A percentile compares a stretch with the other conserved stretches of the same genome.
Evolutionary conservation across 1,140 invertebrate species (phyloP).

Genomic region (Drosophila mayri): DNA sequence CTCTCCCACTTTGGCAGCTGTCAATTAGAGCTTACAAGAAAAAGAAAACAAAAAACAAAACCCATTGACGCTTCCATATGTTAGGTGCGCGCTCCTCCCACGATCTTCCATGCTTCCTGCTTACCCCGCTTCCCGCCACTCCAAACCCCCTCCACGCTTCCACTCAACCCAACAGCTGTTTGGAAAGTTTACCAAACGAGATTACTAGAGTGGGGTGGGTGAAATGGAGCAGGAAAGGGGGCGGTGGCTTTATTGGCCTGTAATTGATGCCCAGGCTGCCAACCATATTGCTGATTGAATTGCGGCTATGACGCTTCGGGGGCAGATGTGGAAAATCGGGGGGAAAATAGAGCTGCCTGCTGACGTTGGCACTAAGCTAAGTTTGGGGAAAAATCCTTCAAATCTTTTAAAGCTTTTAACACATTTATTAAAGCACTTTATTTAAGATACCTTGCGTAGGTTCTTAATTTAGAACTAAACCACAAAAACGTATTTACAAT

Average conservation of each 20-base stretch:
- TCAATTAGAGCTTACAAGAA: constrained; percentile 66
- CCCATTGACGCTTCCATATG: constrained; percentile 46
- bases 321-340: neutral
- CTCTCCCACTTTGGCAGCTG: constrained; percentile 40
- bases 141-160: constrained; percentile 4
- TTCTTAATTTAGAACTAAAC: no score
- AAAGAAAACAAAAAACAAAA: constrained; percentile 12
- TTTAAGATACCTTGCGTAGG: no score
- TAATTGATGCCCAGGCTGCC: constrained; percentile 50
- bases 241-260: constrained; percentile 48
- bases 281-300: constrained; percentile 52
- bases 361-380: constrained; percentile 35
- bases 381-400: neutral
- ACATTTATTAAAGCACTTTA: no score
- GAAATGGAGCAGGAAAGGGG: neutral
- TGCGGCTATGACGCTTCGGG: constrained; percentile 28
- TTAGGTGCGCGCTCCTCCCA: constrained; percentile 30
- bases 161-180: constrained; percentile 42
- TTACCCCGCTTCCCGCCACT: constrained; percentile 12
- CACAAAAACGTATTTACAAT: no score
- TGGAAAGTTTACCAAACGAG: constrained; percentile 54
- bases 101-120: neutral
- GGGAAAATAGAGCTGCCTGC: constrained; percentile 11
- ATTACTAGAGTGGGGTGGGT: constrained; percentile 27
- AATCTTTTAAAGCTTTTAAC: no score